phyloP scores from a whole-genome alignment of 2,113 vertebrate species.

The Myiopsitta monachus region DNA sequence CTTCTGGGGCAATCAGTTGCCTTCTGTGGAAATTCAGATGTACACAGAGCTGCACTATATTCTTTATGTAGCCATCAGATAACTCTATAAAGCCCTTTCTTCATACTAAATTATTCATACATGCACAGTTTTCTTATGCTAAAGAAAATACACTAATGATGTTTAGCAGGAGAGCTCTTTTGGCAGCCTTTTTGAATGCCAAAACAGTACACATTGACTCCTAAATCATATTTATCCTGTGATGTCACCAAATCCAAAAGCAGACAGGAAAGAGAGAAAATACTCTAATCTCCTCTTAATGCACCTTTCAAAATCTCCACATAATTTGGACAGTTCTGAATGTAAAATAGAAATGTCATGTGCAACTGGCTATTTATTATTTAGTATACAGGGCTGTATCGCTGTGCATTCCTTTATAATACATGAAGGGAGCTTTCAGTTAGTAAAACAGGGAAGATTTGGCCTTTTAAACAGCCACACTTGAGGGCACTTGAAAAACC shows the following conservation, averaged over 20 bases:
- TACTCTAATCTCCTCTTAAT: neutral
- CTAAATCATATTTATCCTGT: neutral
- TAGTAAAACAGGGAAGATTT: neutral
- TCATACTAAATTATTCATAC: conserved; percentile 34
- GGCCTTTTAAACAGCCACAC: neutral
- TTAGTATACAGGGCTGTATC: conserved; percentile 26
- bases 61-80: neutral
- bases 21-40: neutral
- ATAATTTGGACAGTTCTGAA: neutral
- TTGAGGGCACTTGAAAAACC: neutral
- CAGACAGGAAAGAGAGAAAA: neutral
- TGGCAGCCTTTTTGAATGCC: neutral
- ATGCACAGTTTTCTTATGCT: neutral
- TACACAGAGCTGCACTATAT: neutral
- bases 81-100: neutral
- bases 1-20: neutral
- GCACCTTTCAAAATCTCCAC: neutral
- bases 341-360: neutral
- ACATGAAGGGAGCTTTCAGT: conserved; percentile 42
- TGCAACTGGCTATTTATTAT: conserved; percentile 48
- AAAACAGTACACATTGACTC: neutral
- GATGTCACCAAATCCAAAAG: conserved; percentile 6
- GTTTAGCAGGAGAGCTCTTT: neutral
- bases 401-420: conserved; percentile 32
- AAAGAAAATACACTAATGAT: neutral